Evolutionary conservation across 2,113 vertebrate species (phyloP), one percentile per base, ranked within the genome.

Genomic region (Gallinago media): DNA sequence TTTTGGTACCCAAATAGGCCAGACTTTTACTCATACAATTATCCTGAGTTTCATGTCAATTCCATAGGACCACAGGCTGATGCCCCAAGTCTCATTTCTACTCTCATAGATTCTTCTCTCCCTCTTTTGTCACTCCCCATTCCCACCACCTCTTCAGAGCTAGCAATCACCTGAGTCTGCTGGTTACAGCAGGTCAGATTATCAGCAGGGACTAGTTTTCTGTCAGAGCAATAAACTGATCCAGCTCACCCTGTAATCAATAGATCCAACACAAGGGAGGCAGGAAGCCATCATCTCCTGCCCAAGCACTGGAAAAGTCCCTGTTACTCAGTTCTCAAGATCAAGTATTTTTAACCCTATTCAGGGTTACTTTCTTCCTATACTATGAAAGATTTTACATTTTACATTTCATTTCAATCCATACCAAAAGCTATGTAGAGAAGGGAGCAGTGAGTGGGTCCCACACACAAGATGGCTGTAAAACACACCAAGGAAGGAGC

Each of bases 221-320:
- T 78, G 22, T 32, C 73, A 66, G 46, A 74, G 47, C 46, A 94
- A 66, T n/a, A 21, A 77, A 9, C 27, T 20, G 49, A 74, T 34
- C 44, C 20, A 26, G 32, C 38, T 88, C 78, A 18, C 61, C 21
- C 47, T 75, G 44, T 38, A 6, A 75, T 42, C 74, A 40, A 62
- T 2, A 29, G 77, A 89, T 46, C 19, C 77, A 87, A 74, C 32
- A 59, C 12, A 74, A 68, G 32, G 19, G 49, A 82, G 49, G 71
- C 82, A 94, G 78, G 71, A 88, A 92, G 47, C n/a, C 78, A 40
- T 6, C 65, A 50, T 17, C 72, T 83, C 63, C 68, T 81, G 34
- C 15, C 38, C 40, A 62, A 91, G 59, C 55, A 71, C 42, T 85
- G 47, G 29, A 55, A 86, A 84, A 32, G 26, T 46, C 27, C n/a